These are phyloP conservation scores for Pterocles burchelli DNA, from an alignment of 2,113 vertebrate species.

Conservation along the genomic window DNA sequence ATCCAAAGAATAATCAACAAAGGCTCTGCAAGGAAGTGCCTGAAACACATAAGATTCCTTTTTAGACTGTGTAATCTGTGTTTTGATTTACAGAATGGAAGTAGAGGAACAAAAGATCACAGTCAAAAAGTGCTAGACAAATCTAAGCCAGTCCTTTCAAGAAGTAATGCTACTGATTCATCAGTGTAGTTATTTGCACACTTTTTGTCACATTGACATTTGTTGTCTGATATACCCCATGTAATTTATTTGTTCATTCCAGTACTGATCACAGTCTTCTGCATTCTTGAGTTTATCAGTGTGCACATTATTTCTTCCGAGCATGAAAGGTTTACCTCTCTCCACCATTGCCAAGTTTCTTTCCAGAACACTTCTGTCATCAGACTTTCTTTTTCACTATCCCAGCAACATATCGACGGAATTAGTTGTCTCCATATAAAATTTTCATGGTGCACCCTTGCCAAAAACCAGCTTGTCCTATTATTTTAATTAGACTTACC, in stretches of 20 bases:
- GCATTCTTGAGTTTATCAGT: not conserved
- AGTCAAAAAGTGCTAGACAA: not conserved
- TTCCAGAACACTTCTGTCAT: not conserved
- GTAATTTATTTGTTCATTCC: not conserved
- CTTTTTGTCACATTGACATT: not conserved
- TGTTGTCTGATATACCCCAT: not conserved
- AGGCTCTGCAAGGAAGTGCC: not conserved
- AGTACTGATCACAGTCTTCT: not conserved
- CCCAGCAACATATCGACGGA: not conserved
- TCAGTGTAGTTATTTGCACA: not conserved
- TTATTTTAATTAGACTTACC: not conserved
- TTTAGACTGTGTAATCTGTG: not conserved
- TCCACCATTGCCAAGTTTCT: not conserved
- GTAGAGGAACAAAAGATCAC: not conserved
- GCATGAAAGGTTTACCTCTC: not conserved
- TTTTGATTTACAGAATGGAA: not conserved
- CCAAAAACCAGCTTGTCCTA: not conserved
- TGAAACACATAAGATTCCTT: not conserved
- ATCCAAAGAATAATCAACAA: not conserved
- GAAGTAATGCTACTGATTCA: not conserved
- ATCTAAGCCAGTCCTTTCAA: not conserved
- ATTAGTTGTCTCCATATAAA: not conserved
- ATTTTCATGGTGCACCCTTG: not conserved
- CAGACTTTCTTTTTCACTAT: not conserved
- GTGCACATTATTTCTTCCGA: not conserved